Evolutionary conservation across 2,797 vertebrate genomes (phyloP).

Genomic region (Dipus sagitta): DNA sequence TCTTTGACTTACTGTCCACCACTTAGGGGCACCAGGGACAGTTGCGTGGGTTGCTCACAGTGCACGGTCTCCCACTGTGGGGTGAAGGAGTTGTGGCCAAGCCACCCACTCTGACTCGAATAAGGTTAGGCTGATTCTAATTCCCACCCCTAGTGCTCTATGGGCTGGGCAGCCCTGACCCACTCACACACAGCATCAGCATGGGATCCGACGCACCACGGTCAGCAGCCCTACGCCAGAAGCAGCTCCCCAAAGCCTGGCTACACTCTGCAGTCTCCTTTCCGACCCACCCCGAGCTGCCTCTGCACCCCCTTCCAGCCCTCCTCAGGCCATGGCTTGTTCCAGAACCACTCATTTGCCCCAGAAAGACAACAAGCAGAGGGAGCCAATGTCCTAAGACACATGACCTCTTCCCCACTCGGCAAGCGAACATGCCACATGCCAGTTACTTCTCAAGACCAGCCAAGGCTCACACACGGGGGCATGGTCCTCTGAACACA

Average conservation of each 20-base stretch:
- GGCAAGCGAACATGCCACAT: background rate
- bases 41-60: rapidly evolving
- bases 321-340: background rate
- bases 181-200: too few relatives aligned
- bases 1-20: background rate
- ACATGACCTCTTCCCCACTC: background rate
- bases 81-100: rapidly evolving
- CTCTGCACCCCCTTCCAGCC: background rate
- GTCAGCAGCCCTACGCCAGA: rapidly evolving
- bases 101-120: background rate
- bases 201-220: rapidly evolving
- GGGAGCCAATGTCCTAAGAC: background rate
- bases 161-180: background rate
- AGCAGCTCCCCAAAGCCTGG: too few relatives aligned
- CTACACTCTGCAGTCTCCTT: background rate
- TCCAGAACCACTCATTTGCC: background rate
- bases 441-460: background rate
- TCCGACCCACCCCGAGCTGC: background rate
- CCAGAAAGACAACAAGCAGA: background rate
- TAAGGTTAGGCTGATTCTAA: background rate
- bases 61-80: background rate
- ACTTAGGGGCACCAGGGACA: background rate
- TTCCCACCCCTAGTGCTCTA: rapidly evolving
- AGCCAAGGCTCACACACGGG: background rate
- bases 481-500: too few relatives aligned